Conservation (phyloP, 2,797 vertebrate species). For the Perodicticus potto region DNA sequence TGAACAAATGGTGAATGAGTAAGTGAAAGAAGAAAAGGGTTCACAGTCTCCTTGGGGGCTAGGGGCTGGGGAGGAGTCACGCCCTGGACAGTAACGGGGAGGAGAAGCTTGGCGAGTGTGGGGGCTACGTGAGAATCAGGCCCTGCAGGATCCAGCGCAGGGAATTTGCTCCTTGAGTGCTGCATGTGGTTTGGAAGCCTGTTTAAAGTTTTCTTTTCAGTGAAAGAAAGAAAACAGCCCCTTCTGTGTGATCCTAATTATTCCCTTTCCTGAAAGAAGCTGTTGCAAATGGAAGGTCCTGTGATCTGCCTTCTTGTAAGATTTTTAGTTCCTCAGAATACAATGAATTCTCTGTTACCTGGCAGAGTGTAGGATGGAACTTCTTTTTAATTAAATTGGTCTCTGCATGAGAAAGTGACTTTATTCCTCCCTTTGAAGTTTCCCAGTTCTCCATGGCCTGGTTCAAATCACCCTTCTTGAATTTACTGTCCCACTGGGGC, state of each 20-base stretch:
- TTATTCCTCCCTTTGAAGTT: conserved; percentile 20
- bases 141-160: neutral
- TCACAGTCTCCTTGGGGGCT: neutral
- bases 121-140: conserved; percentile 47
- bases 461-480: conserved; percentile 3
- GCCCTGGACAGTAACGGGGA: conserved; percentile 1
- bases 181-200: conserved; percentile 52
- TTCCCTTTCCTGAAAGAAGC: conserved; percentile 71
- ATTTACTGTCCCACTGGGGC: neutral
- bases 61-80: neutral
- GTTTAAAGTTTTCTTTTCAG: conserved; percentile 69
- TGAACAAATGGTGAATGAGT: neutral
- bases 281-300: conserved; percentile 68
- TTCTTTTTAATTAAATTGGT: conserved; percentile 80
- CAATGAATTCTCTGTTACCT: conserved; percentile 82
- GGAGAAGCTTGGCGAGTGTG: neutral
- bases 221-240: conserved; percentile 57
- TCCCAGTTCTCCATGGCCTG: neutral
- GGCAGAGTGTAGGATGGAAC: neutral
- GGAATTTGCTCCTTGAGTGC: neutral
- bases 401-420: conserved; percentile 63
- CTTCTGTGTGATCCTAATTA: conserved; percentile 59
- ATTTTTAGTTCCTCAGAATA: conserved; percentile 59
- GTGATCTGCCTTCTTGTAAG: conserved; percentile 52
- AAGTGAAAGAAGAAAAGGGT: neutral